A percentile compares a stretch with the other conserved stretches of the same genome.
Evolutionary conservation across 2,113 vertebrate species (phyloP).

Genomic region (Passer montanus): DNA sequence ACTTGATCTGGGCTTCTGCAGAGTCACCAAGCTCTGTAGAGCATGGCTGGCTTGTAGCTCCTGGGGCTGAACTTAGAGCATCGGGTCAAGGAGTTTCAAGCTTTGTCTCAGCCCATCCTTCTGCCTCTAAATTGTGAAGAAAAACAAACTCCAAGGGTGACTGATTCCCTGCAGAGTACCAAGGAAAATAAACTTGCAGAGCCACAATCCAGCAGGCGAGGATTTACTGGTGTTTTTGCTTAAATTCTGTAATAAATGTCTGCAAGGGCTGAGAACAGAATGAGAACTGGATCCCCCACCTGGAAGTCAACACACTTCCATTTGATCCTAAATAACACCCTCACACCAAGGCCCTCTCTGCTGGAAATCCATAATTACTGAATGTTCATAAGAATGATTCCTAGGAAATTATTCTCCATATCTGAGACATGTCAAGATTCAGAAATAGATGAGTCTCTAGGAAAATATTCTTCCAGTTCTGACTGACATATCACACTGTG

Average conservation of each 20-base stretch:
- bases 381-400: background rate
- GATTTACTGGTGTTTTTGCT: background rate
- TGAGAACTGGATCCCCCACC: background rate
- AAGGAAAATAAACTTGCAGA: slow-evolving; percentile 30
- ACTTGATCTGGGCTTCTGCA: slow-evolving; percentile 13
- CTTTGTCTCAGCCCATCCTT: background rate
- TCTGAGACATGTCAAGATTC: background rate
- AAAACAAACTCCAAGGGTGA: slow-evolving; percentile 41
- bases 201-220: background rate
- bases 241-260: background rate
- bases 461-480: background rate
- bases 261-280: background rate
- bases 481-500: background rate
- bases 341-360: background rate
- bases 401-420: background rate
- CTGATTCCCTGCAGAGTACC: background rate
- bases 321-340: background rate
- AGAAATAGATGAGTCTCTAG: background rate
- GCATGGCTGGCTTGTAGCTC: slow-evolving; percentile 3
- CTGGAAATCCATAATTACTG: background rate
- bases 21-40: background rate
- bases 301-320: background rate
- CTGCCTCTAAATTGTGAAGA: background rate
- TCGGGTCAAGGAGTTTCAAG: slow-evolving; percentile 19
- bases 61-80: slow-evolving; percentile 24